Percentiles rank a stretch among this genome's conserved stretches.
Conservation (phyloP, 2,888 invertebrate species). For the Loripinus fragilis region DNA sequence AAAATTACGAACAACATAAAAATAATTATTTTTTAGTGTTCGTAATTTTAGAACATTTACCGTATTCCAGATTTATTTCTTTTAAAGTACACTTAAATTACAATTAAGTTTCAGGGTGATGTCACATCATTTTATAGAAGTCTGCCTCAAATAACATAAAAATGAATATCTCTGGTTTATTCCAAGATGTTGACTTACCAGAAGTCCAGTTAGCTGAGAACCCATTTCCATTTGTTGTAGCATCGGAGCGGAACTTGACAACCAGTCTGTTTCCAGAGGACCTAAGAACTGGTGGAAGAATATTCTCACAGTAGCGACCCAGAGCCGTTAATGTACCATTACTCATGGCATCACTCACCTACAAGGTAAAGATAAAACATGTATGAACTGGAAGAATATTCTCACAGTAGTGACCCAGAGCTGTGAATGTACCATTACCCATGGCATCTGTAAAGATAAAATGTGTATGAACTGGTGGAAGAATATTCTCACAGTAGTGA, state of each 20-base stretch:
- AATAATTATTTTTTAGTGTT: no score
- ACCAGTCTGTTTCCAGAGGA: constrained; percentile 94
- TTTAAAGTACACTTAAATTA: no score
- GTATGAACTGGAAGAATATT: constrained; percentile 95
- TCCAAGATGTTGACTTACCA: constrained; percentile 68
- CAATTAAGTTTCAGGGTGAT: no score
- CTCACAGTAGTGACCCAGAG: constrained; percentile 93
- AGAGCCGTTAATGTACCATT: constrained; percentile 80
- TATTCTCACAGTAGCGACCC: constrained; percentile 95
- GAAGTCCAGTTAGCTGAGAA: constrained; percentile 92
- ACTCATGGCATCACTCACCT: constrained; percentile 67
- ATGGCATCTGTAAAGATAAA: no score
- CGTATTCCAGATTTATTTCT: no score
- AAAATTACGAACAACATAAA: no score
- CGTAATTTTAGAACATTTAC: no score
- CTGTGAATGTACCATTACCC: constrained; percentile 62
- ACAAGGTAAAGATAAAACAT: no score
- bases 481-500: constrained; percentile 96
- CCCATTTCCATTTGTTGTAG: constrained; percentile 97
- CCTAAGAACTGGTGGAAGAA: constrained; percentile 94
- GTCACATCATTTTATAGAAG: no score
- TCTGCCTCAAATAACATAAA: no score
- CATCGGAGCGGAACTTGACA: constrained; percentile 97
- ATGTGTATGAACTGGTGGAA: constrained; percentile 95
- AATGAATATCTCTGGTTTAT: no score